These are phyloP conservation scores for Nestor notabilis DNA, from an alignment of 2,113 vertebrate species.

Conservation along the genomic window DNA sequence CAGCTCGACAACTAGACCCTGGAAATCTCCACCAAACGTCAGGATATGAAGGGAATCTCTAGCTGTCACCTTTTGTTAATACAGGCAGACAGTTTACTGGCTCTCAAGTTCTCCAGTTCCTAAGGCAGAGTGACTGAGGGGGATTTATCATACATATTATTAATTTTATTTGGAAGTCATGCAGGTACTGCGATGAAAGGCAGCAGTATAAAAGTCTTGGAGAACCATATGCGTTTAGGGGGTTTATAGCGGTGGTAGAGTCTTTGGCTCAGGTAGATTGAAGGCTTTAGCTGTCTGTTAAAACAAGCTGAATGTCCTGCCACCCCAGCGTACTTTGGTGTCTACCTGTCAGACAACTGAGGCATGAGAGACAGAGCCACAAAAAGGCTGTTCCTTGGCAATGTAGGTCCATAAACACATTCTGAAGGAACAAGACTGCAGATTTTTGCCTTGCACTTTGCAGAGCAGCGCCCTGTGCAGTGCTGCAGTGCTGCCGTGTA, in stretches of 20 bases:
- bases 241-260: background rate
- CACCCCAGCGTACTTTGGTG: background rate
- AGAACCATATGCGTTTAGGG: background rate
- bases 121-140: background rate
- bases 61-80: background rate
- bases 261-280: background rate
- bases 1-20: background rate
- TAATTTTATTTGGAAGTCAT: slow-evolving; percentile 4
- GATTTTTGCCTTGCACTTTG: background rate
- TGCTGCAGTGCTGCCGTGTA: background rate
- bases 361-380: background rate
- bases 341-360: background rate
- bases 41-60: background rate
- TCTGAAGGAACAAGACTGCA: background rate
- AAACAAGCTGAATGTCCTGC: background rate
- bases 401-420: accelerated
- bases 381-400: background rate
- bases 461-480: background rate
- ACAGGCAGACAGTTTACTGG: background rate
- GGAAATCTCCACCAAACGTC: background rate
- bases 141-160: background rate
- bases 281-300: background rate
- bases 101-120: background rate
- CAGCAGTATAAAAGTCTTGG: background rate
- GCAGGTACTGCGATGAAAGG: background rate